phyloP scores from a whole-genome alignment of 2,888 invertebrate species.

The Agonopterix alstromeriana region DNA sequence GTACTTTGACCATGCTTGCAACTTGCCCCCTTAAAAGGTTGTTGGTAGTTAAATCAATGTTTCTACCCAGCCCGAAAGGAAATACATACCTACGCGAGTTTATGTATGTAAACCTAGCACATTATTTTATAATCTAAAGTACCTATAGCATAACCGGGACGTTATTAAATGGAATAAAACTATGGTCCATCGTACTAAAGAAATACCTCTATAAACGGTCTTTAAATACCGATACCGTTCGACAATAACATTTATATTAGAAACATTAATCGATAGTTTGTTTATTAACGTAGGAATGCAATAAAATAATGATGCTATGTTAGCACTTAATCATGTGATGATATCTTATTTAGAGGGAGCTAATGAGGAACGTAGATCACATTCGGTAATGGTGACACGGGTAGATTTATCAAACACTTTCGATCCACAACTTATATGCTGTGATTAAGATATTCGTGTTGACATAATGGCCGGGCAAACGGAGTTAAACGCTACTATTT shows the following conservation, averaged over 20 bases:
- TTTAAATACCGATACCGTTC: slow-evolving; percentile 30
- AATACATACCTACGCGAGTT: too few relatives aligned
- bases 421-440: slow-evolving; percentile 62
- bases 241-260: slow-evolving; percentile 35
- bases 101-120: too few relatives aligned
- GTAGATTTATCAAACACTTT: slow-evolving; percentile 70
- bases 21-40: too few relatives aligned
- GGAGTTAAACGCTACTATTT: slow-evolving; percentile 53
- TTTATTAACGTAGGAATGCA: slow-evolving; percentile 62
- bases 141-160: too few relatives aligned
- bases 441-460: slow-evolving; percentile 67
- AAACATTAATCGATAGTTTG: slow-evolving; percentile 46
- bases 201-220: slow-evolving; percentile 18
- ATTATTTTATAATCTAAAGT: too few relatives aligned
- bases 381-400: slow-evolving; percentile 64
- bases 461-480: slow-evolving; percentile 64
- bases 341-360: slow-evolving; percentile 70
- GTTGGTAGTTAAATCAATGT: too few relatives aligned
- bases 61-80: too few relatives aligned
- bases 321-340: slow-evolving; percentile 59
- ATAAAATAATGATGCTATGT: slow-evolving; percentile 63
- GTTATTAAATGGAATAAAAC: too few relatives aligned
- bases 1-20: too few relatives aligned
- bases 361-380: slow-evolving; percentile 73
- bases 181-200: slow-evolving; percentile 26